Conservation (phyloP, 2,888 invertebrate species). For the Mimachlamys varia region DNA sequence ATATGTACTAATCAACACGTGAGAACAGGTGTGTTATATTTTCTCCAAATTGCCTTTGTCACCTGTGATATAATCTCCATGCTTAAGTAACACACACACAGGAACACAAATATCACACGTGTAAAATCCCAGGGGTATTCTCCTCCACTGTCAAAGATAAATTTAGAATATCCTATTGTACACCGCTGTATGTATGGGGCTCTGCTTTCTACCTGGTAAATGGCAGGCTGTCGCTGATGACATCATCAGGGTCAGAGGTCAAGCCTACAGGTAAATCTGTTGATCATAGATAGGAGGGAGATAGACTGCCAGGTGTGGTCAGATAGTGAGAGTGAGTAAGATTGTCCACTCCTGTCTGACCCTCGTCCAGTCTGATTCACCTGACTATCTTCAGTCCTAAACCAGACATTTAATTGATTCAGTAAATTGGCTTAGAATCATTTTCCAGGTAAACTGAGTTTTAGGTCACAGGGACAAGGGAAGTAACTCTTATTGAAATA, state of each 20-base stretch:
- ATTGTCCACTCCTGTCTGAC: conserved; percentile 1
- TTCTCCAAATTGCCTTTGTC: not conserved
- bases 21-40: not conserved
- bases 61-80: not conserved
- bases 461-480: not conserved
- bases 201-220: conserved; percentile 41
- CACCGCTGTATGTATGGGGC: not conserved
- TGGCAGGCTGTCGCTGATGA: conserved; percentile 40
- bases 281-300: not conserved
- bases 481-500: not conserved
- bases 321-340: conserved; percentile 26
- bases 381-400: not conserved
- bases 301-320: conserved; percentile 11
- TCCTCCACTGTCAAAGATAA: not conserved
- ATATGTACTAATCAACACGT: conserved; percentile 28
- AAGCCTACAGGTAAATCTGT: conserved; percentile 36
- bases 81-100: not conserved
- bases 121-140: not conserved
- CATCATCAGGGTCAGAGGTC: conserved; percentile 48
- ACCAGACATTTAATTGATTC: not conserved
- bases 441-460: not conserved
- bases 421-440: not conserved
- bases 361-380: not conserved
- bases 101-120: not conserved
- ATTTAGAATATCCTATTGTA: not conserved